A percentile compares a stretch with the other conserved stretches of the same genome.
phyloP scores from a whole-genome alignment of 2,888 invertebrate genomes.

The Pseudanteris insignis region DNA sequence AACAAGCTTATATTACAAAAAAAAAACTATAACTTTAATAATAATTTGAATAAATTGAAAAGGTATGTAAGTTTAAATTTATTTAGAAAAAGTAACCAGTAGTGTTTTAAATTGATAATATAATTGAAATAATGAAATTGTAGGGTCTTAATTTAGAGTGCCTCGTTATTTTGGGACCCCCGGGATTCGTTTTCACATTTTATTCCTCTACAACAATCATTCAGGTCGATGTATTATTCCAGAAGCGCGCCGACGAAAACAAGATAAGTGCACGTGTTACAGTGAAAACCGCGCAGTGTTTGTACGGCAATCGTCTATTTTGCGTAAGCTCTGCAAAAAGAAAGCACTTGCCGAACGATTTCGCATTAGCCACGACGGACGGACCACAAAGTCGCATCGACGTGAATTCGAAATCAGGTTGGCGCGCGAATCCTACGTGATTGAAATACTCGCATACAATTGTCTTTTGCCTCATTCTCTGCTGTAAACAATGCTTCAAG shows the following conservation, averaged over 20 bases:
- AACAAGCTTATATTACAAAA: no score
- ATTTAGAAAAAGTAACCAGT: no score
- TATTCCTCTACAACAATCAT: slow-evolving; percentile 7
- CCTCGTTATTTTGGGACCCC: not conserved
- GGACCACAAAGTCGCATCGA: slow-evolving; percentile 48
- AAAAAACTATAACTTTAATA: no score
- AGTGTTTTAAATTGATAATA: no score
- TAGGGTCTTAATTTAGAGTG: slow-evolving; percentile 3
- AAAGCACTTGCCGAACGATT: slow-evolving; percentile 46
- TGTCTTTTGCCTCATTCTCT: slow-evolving; percentile 26
- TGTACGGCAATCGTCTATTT: slow-evolving; percentile 10
- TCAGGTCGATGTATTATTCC: slow-evolving; percentile 14
- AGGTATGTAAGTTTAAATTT: no score
- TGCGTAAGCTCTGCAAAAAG: slow-evolving; percentile 14
- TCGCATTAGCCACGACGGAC: no score
- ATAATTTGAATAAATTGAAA: slow-evolving; percentile 12
- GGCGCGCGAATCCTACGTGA: slow-evolving; percentile 56
- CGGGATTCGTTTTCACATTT: slow-evolving; percentile 1
- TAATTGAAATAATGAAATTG: slow-evolving; percentile 17
- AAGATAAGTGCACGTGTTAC: slow-evolving; percentile 23
- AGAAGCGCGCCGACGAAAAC: not conserved
- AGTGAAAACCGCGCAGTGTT: slow-evolving; percentile 9
- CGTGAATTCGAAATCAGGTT: slow-evolving; percentile 60
- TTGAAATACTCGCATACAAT: slow-evolving; percentile 55
- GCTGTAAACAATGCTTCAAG: slow-evolving; percentile 30